Evolutionary conservation across 2,113 vertebrate genomes (phyloP).

Genomic region (Pollachius pollachius): DNA sequence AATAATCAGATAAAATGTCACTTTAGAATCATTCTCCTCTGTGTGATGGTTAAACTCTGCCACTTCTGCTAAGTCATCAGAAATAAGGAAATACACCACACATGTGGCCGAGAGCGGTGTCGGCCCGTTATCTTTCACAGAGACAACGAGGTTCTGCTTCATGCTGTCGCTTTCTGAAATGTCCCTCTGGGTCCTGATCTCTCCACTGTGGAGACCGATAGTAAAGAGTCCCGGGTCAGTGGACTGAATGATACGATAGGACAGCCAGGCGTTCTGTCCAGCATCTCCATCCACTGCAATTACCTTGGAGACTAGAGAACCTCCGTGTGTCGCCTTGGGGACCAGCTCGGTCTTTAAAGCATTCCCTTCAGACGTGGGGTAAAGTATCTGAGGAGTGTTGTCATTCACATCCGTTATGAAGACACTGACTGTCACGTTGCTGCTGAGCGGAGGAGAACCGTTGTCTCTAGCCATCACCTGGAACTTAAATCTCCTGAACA

Average conservation of each 20-base stretch:
- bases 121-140: constrained; percentile 55
- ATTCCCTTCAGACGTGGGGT: constrained; percentile 50
- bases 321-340: constrained; percentile 64
- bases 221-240: constrained; percentile 57
- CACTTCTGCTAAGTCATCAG: constrained; percentile 58
- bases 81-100: constrained; percentile 48
- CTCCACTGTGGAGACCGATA: constrained; percentile 57
- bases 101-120: constrained; percentile 53
- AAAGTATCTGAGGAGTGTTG: constrained; percentile 70
- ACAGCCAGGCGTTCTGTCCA: constrained; percentile 61
- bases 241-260: constrained; percentile 58
- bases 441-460: constrained; percentile 73
- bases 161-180: constrained; percentile 54
- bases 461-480: constrained; percentile 66
- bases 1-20: constrained; percentile 63
- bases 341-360: constrained; percentile 72
- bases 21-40: constrained; percentile 27
- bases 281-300: constrained; percentile 67
- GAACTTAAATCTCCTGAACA: constrained; percentile 61
- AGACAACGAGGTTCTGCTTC: constrained; percentile 54
- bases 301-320: constrained; percentile 76
- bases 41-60: constrained; percentile 50
- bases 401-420: constrained; percentile 72
- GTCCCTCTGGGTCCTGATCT: constrained; percentile 54
- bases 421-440: constrained; percentile 65